phyloP scores from a whole-genome alignment of 1,140 invertebrate species.

The Tetramorium simillimum region DNA sequence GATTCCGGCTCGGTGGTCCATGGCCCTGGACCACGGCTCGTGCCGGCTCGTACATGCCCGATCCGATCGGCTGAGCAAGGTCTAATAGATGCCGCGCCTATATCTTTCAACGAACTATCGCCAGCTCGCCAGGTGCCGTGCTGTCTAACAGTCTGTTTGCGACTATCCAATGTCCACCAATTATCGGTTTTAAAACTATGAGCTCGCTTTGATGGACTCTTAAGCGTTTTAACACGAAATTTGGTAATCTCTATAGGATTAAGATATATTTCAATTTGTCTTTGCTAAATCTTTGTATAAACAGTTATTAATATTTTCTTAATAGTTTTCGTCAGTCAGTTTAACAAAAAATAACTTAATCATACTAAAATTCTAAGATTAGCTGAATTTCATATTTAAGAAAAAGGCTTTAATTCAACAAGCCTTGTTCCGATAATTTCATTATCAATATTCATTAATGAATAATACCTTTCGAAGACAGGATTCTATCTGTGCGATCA shows the following conservation, averaged over 20 bases:
- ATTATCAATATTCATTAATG: constrained; percentile 31
- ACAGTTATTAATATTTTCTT: not conserved
- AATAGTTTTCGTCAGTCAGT: not conserved
- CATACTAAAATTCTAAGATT: not conserved
- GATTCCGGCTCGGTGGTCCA: constrained; percentile 68
- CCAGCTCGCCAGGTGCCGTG: constrained; percentile 28
- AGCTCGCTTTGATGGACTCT: not conserved
- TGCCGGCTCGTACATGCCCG: constrained; percentile 4
- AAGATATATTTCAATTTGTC: not conserved
- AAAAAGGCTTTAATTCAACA: not conserved
- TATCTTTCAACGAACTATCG: constrained; percentile 59
- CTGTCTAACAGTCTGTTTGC: constrained; percentile 31
- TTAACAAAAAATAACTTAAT: not conserved
- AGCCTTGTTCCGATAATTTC: constrained; percentile 1
- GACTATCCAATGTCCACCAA: not conserved
- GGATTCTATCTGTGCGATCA: not conserved
- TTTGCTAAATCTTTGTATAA: not conserved
- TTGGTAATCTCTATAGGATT: not conserved
- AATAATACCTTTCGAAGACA: constrained; percentile 14
- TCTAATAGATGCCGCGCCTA: constrained; percentile 62
- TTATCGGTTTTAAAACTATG: not conserved
- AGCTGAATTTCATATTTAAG: not conserved
- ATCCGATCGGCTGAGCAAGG: constrained; percentile 63
- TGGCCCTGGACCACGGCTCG: constrained; percentile 38
- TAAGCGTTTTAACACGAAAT: not conserved